Base-by-base conservation (phyloP, 2,113 vertebrate species). In the Cryptotis parvus region DNA sequence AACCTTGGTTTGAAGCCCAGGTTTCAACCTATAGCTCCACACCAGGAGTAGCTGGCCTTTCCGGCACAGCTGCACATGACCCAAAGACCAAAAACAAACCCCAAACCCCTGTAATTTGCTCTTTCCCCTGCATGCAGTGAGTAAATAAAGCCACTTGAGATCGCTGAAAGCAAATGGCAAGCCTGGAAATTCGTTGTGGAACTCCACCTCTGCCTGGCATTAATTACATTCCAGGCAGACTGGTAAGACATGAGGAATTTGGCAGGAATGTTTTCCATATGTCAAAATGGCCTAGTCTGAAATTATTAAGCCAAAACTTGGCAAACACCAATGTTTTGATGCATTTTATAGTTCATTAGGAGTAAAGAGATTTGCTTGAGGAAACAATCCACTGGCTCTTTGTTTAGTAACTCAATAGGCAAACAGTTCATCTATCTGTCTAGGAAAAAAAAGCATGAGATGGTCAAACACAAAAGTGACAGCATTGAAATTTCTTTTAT, bases 401-500 rank as follows among this genome's bases (percentile, higher is more conserved):
- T 73, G 66, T 73, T 94, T 82, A 88, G 39, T 80, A 73, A 79
- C 83, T 85, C 27, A 58, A 20, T n/a, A 68, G 81, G 65, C 90
- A 86, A 87, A 84, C 83, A 76, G 90, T 72, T 0, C 55, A 27
- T 65, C 16, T 8, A 37, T 27, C 72, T 39, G 87, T 93, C 75
- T 3, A 58, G 55, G 29, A 33, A 76, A 72, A n/a, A 22, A 24
- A 80, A 55, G 82, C 43, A 79, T 49, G 15, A 27, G 49, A 79
- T 10, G 29, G 52, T 14, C n/a, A 80, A 63, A 77, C 68, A 68
- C 24, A 70, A 83, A 77, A 37, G 16, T 26, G 69, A 83, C 66
- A 95, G 82, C 29, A 35, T 52, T 89, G 65, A 45, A 86, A 91
- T 84, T 75, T 68, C 39, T 58, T 88, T 72, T 61, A 75, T 96